A percentile compares a stretch with the other conserved stretches of the same genome.
Conservation (phyloP, 2,888 invertebrate species). For the Eilema caniola region DNA sequence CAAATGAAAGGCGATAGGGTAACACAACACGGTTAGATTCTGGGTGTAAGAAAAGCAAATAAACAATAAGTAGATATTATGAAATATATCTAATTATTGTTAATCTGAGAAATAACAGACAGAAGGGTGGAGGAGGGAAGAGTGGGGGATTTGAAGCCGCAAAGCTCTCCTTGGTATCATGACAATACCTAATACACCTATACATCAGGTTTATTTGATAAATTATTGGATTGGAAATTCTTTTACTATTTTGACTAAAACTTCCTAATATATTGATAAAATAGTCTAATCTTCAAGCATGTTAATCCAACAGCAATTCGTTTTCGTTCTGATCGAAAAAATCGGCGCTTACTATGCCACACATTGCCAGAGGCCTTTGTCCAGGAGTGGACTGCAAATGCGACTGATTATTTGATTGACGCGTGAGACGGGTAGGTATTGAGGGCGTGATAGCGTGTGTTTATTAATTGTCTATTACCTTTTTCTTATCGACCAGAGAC, state of each 20-base stretch:
- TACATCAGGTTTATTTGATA: constrained; percentile 4
- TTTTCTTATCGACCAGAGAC: constrained; percentile 85
- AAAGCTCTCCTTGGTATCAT: neutral
- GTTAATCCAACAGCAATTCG: neutral
- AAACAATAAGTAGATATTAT: too few species aligned
- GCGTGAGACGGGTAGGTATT: neutral
- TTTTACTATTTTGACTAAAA: neutral
- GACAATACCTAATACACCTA: neutral
- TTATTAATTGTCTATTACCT: constrained; percentile 57
- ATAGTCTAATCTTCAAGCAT: neutral
- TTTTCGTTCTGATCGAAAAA: neutral
- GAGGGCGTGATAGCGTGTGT: neutral
- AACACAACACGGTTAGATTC: neutral
- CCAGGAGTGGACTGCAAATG: too few species aligned
- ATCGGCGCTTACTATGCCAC: neutral
- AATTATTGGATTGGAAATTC: too few species aligned
- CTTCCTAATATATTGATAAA: neutral
- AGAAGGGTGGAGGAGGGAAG: too few species aligned
- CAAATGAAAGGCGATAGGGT: neutral
- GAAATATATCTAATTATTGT: neutral
- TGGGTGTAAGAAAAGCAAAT: neutral
- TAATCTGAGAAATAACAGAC: too few species aligned
- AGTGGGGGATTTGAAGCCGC: too few species aligned
- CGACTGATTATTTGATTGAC: too few species aligned
- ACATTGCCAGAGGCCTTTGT: too few species aligned